phyloP scores from a whole-genome alignment of 1,140 invertebrate genomes.

The Coelopa frigida region DNA sequence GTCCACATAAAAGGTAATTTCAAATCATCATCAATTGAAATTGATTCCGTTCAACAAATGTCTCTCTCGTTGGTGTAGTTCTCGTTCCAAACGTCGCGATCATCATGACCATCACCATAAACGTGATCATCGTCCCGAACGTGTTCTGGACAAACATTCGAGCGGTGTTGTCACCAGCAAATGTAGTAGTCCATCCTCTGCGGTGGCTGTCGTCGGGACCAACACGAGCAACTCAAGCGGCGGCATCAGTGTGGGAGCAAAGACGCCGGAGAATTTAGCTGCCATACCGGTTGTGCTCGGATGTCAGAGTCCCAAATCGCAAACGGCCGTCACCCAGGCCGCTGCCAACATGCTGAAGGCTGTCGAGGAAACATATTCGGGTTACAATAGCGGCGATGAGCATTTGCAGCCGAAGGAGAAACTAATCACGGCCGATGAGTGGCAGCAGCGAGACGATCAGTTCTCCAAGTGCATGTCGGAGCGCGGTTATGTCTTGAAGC shows the following conservation, averaged over 20 bases:
- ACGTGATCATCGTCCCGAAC: conserved; percentile 31
- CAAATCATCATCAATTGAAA: not conserved
- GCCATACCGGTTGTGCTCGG: conserved; percentile 7
- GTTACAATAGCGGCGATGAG: conserved; percentile 74
- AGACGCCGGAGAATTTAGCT: conserved; percentile 26
- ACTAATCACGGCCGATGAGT: conserved; percentile 53
- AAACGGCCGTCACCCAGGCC: conserved; percentile 13
- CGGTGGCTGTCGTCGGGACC: conserved; percentile 3
- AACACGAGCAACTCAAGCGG: conserved; percentile 8
- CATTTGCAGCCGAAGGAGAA: conserved; percentile 54
- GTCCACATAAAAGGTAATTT: conserved; percentile 37
- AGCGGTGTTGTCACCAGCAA: conserved; percentile 20
- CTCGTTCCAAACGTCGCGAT: conserved; percentile 36
- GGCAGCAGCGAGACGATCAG: conserved; percentile 55
- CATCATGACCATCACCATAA: conserved; percentile 34
- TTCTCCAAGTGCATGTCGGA: conserved; percentile 68
- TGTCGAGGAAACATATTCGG: conserved; percentile 44
- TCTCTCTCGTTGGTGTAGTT: conserved; percentile 13
- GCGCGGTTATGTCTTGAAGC: conserved; percentile 72
- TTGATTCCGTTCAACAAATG: conserved; percentile 1
- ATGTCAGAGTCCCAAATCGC: conserved; percentile 13
- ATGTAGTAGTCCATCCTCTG: conserved; percentile 22
- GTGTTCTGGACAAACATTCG: conserved; percentile 23
- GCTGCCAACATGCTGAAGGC: conserved; percentile 31
- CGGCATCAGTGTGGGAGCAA: conserved; percentile 23